These are phyloP conservation scores for Pemphigus obesinymphae DNA, from an alignment of 1,140 invertebrate genomes.

Conservation along the genomic window DNA sequence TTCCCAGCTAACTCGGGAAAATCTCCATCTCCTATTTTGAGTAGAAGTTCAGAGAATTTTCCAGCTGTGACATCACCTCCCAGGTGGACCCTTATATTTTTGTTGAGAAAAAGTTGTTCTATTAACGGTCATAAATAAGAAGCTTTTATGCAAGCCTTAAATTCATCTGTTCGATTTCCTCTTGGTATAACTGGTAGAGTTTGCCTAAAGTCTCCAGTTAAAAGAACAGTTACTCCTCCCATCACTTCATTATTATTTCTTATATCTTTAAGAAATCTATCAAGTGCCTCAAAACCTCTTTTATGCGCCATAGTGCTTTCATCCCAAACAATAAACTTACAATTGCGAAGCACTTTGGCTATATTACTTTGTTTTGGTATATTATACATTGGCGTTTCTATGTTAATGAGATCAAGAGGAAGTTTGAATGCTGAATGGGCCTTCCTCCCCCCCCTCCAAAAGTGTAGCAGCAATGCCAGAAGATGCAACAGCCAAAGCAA, in stretches of 20 bases:
- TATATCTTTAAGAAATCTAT: constrained; percentile 43
- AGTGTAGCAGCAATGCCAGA: constrained; percentile 53
- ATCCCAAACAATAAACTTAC: constrained; percentile 51
- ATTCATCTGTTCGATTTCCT: constrained; percentile 47
- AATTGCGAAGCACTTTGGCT: constrained; percentile 16
- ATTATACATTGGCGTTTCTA: constrained; percentile 46
- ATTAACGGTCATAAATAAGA: constrained; percentile 46
- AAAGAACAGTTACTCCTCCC: constrained; percentile 46
- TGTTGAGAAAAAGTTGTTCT: constrained; percentile 26
- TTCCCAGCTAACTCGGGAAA: no score
- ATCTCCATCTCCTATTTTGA: no score
- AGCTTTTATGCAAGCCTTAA: constrained; percentile 50
- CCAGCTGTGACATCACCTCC: no score
- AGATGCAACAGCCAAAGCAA: constrained; percentile 44
- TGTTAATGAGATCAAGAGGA: constrained; percentile 46
- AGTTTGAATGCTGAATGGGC: constrained; percentile 51
- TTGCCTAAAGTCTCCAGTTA: constrained; percentile 51
- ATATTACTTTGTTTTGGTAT: constrained; percentile 43
- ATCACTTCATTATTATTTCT: constrained; percentile 23
- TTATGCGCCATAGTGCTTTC: constrained; percentile 51
- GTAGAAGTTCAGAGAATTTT: no score
- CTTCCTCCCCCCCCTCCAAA: constrained; percentile 51
- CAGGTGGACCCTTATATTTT: constrained; percentile 5
- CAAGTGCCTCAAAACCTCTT: constrained; percentile 47
- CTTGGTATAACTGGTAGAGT: constrained; percentile 50